Percentiles rank a stretch among this genome's conserved stretches.
Evolutionary conservation across 2,797 vertebrate genomes (phyloP).

Genomic region (Champsocephalus esox): DNA sequence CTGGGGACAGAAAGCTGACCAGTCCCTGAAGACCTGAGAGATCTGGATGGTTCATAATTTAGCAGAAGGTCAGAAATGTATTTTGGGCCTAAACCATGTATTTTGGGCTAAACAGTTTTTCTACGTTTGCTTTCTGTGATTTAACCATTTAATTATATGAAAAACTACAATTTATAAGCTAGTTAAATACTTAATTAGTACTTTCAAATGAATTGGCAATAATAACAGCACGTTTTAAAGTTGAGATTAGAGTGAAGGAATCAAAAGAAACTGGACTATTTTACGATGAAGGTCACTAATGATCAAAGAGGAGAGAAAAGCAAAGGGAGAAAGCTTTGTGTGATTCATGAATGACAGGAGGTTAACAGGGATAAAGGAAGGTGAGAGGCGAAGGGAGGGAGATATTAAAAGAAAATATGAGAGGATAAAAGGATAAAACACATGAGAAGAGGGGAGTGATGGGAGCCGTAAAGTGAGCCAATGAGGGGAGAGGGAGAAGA

Average conservation of each 20-base stretch:
- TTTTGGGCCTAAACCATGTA: too few species aligned
- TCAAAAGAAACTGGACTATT: constrained; percentile 17
- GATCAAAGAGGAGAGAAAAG: constrained; percentile 27
- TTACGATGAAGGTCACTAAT: constrained; percentile 40
- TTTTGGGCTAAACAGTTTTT: background rate
- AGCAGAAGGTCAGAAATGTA: too few species aligned
- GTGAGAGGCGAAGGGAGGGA: constrained; percentile 21
- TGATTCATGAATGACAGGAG: constrained; percentile 38
- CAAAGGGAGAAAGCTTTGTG: constrained; percentile 7
- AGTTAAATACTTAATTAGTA: too few species aligned
- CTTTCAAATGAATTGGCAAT: too few species aligned
- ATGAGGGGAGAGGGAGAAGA: background rate
- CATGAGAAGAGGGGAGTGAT: constrained; percentile 4
- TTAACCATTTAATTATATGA: too few species aligned
- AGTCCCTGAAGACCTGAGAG: too few species aligned
- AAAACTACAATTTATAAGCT: too few species aligned
- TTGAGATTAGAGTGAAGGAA: constrained; percentile 13
- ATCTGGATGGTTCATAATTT: too few species aligned
- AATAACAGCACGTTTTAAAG: background rate
- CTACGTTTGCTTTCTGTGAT: background rate
- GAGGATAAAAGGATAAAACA: constrained; percentile 37
- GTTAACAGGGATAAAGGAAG: constrained; percentile 43
- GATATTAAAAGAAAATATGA: constrained; percentile 41
- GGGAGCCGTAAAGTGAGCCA: background rate
- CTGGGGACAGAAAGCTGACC: too few species aligned